Evolutionary conservation across 2,888 invertebrate species (phyloP).

Genomic region (Philonicus albiceps): DNA sequence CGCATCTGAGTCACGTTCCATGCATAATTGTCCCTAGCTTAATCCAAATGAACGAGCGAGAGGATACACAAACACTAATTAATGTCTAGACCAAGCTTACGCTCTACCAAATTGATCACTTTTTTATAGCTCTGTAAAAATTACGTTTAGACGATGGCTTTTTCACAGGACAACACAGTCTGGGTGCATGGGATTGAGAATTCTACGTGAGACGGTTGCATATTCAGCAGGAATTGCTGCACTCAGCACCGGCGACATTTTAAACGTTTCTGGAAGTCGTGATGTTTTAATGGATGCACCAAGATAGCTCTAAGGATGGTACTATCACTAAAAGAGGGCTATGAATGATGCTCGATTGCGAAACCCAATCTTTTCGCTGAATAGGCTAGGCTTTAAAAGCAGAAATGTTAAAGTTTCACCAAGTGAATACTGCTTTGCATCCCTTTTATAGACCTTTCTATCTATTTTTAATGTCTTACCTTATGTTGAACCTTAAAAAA

Average conservation of each 20-base stretch:
- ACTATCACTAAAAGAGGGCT: not conserved
- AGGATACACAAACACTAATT: constrained; percentile 36
- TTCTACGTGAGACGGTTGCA: constrained; percentile 29
- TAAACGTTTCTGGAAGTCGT: constrained; percentile 32
- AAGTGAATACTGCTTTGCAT: not conserved
- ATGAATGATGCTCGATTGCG: not conserved
- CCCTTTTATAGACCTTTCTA: not conserved
- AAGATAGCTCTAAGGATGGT: not conserved
- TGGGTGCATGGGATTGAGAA: not conserved
- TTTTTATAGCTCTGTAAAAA: constrained; percentile 25
- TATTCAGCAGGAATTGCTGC: not conserved
- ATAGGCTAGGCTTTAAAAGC: not conserved
- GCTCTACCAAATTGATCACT: not conserved
- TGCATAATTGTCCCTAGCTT: constrained; percentile 19
- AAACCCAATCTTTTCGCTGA: not conserved
- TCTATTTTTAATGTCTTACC: too few relatives aligned
- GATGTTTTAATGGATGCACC: constrained; percentile 20
- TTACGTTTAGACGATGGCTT: not conserved
- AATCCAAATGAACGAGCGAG: constrained; percentile 17
- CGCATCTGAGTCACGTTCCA: constrained; percentile 11
- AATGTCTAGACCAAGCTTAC: constrained; percentile 26
- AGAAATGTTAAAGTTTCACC: not conserved
- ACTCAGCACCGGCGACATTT: constrained; percentile 17
- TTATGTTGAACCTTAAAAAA: too few relatives aligned
- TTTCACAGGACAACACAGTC: not conserved